Percentiles rank a stretch among this genome's conserved stretches.
Evolutionary conservation across 2,113 vertebrate genomes (phyloP).

Genomic region (Brienomyrus longianalis): DNA sequence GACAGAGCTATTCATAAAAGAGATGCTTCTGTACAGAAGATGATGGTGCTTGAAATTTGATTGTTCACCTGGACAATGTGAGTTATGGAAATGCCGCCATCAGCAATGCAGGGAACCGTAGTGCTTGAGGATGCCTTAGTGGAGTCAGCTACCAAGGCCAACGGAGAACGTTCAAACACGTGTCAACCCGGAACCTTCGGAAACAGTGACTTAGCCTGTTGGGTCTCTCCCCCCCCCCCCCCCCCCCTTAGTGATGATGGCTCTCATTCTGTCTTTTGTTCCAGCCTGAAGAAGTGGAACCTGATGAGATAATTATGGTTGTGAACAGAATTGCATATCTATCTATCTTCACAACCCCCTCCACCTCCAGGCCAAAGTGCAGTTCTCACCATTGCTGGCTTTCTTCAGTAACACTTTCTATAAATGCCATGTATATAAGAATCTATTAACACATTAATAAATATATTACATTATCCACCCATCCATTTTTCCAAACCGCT

Average conservation of each 20-base stretch:
- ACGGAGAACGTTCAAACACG: too few species aligned
- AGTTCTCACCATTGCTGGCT: neutral
- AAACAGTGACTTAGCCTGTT: neutral
- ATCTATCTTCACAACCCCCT: neutral
- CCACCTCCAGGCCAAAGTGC: neutral
- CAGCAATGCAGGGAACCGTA: neutral
- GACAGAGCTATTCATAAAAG: neutral
- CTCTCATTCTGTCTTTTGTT: neutral
- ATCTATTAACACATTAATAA: neutral
- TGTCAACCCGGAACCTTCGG: neutral
- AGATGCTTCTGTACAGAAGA: neutral
- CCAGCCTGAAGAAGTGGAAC: neutral
- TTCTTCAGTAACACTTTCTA: neutral
- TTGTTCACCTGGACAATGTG: neutral
- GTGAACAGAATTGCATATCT: neutral
- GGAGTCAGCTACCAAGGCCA: neutral
- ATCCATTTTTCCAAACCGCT: too few species aligned
- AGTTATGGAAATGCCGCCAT: neutral
- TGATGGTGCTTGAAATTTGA: neutral
- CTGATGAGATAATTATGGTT: neutral
- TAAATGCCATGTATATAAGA: neutral
- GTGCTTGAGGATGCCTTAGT: neutral
- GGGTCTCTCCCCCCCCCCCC: neutral
- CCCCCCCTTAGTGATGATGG: neutral
- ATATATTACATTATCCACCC: too few species aligned